Conservation (phyloP, 1,140 invertebrate genomes). For the Lutraria rhynchaena region DNA sequence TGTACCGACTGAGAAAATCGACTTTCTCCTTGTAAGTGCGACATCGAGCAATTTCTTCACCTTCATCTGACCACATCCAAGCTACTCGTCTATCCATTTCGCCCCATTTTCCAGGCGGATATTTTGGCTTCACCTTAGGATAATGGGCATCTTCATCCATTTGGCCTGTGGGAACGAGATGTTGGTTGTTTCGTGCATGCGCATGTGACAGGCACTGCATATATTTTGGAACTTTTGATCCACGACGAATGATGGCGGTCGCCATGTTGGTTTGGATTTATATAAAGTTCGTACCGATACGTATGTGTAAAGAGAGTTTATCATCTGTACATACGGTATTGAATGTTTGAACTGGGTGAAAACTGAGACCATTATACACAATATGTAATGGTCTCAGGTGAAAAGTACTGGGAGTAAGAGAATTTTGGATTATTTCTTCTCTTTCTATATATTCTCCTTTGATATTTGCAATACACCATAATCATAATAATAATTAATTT, state of each 20-base stretch:
- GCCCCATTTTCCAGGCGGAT: slow-evolving; percentile 73
- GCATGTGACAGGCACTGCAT: background rate
- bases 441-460: too few species aligned
- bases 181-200: background rate
- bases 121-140: slow-evolving; percentile 73
- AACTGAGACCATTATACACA: too few species aligned
- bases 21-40: slow-evolving; percentile 59
- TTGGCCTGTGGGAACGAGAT: background rate
- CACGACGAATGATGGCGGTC: background rate
- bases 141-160: slow-evolving; percentile 62
- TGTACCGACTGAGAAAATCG: slow-evolving; percentile 51
- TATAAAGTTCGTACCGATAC: too few species aligned
- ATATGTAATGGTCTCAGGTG: too few species aligned
- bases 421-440: too few species aligned
- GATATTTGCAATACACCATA: too few species aligned
- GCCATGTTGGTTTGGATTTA: slow-evolving; percentile 9
- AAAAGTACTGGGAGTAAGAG: too few species aligned
- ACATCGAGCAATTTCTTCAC: slow-evolving; percentile 42
- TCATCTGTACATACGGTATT: too few species aligned
- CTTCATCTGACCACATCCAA: slow-evolving; percentile 65
- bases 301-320: too few species aligned
- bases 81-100: slow-evolving; percentile 62
- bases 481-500: too few species aligned
- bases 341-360: too few species aligned
- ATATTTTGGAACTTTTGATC: background rate